phyloP scores from a whole-genome alignment of 2,888 invertebrate genomes.

The Eumerus sabulonum region DNA sequence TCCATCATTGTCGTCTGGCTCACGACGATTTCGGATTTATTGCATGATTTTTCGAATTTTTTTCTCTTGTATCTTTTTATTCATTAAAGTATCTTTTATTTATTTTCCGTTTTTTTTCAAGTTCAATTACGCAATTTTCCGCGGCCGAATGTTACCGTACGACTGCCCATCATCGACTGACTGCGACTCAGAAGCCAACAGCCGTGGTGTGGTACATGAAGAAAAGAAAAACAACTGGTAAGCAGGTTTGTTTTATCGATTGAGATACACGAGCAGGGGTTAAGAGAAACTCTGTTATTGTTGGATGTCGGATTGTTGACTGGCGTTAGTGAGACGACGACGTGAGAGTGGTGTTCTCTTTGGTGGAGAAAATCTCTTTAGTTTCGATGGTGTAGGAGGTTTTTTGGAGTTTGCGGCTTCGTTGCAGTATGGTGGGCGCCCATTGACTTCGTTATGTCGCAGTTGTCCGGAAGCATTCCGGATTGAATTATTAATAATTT shows the following conservation, averaged over 20 bases:
- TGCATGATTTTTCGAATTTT: background rate
- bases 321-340: background rate
- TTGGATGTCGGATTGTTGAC: background rate
- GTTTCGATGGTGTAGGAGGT: background rate
- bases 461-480: constrained; percentile 24
- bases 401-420: background rate
- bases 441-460: background rate
- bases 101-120: background rate
- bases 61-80: constrained; percentile 26
- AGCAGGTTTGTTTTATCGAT: constrained; percentile 54
- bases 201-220: constrained; percentile 17
- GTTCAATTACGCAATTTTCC: constrained; percentile 26
- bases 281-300: constrained; percentile 35
- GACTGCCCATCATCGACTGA: constrained; percentile 62
- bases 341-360: constrained; percentile 18
- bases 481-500: constrained; percentile 52
- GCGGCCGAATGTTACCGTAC: constrained; percentile 34
- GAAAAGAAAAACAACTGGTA: constrained; percentile 10
- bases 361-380: background rate
- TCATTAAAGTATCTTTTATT: background rate
- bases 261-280: constrained; percentile 21
- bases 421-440: no score
- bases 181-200: constrained; percentile 1
- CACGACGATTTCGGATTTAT: constrained; percentile 4
- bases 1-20: constrained; percentile 1